Percentiles rank a stretch among this genome's conserved stretches.
Conservation (phyloP, 2,113 vertebrate genomes). For the Eurystomus gularis region DNA sequence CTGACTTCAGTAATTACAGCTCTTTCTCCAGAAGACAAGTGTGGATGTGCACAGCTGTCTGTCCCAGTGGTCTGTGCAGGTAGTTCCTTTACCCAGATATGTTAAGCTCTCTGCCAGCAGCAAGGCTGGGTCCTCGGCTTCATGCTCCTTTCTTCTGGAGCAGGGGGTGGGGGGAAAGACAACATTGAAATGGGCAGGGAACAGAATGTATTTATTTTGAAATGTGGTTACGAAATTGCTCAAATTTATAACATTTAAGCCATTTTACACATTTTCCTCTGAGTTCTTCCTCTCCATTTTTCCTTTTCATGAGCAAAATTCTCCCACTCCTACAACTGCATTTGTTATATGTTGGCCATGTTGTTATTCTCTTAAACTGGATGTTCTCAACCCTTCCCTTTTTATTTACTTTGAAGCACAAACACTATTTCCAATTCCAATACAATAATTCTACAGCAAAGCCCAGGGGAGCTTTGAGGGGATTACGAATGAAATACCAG, state of each 20-base stretch:
- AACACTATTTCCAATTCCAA: background rate
- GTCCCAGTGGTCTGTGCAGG: background rate
- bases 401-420: slow-evolving; percentile 5
- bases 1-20: background rate
- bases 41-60: background rate
- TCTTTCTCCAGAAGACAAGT: background rate
- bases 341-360: background rate
- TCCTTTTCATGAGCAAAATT: background rate
- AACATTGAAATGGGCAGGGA: background rate
- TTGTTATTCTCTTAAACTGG: background rate
- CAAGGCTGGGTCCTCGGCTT: background rate
- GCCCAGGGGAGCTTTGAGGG: background rate
- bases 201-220: background rate
- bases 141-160: background rate
- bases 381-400: background rate
- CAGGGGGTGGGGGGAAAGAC: background rate
- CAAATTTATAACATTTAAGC: background rate
- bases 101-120: background rate
- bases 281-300: background rate
- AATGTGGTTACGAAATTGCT: background rate
- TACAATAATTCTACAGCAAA: background rate
- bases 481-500: background rate
- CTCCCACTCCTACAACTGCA: background rate
- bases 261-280: background rate
- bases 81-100: background rate